Conservation (phyloP, 2,888 invertebrate genomes). For the Idaea biselata region DNA sequence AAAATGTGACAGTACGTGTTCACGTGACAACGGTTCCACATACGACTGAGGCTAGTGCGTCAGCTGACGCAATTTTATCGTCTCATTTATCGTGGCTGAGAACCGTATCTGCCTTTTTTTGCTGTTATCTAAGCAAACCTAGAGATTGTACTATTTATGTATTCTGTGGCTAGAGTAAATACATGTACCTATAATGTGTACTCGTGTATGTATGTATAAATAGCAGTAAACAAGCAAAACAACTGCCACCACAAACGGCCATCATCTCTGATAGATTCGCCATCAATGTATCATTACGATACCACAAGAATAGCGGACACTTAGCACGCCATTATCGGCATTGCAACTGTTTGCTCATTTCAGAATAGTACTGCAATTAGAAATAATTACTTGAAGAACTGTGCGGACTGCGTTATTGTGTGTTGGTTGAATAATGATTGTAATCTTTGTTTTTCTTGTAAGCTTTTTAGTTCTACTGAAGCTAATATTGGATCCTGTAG, state of each 20-base stretch:
- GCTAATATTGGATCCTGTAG: no score
- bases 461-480: no score
- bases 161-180: no score
- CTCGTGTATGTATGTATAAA: neutral
- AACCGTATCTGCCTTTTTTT: no score
- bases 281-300: conserved; percentile 6
- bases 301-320: conserved; percentile 20
- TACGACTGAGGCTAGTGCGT: no score
- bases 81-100: no score
- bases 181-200: neutral
- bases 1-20: no score
- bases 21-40: no score
- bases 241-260: conserved; percentile 1
- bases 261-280: conserved; percentile 6
- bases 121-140: no score
- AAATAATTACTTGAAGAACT: conserved; percentile 28
- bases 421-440: neutral
- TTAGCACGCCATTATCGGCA: conserved; percentile 29
- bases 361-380: conserved; percentile 29
- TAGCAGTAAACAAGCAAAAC: neutral
- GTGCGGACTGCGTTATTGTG: neutral
- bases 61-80: no score
- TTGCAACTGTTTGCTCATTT: conserved; percentile 26
- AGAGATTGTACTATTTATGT: no score
- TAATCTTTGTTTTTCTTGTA: neutral